Percentiles rank a stretch among this genome's conserved stretches.
Evolutionary conservation across 2,888 invertebrate genomes (phyloP).

Genomic region (Drosophila macrospina): DNA sequence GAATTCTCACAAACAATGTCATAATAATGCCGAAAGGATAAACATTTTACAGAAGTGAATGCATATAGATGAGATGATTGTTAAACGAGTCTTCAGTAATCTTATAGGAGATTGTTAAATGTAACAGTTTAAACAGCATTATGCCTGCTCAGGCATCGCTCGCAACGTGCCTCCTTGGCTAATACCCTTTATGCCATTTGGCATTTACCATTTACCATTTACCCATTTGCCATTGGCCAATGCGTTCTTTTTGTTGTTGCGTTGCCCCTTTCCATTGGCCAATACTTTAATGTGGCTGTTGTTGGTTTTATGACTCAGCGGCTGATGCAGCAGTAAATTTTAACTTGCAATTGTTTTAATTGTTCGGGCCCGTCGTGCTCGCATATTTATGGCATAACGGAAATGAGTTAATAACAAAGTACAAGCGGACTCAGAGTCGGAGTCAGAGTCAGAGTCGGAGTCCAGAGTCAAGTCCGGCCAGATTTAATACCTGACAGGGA

Average conservation of each 20-base stretch:
- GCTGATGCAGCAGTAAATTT: constrained; percentile 78
- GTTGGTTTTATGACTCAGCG: constrained; percentile 76
- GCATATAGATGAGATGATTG: constrained; percentile 17
- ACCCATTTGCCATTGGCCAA: not conserved
- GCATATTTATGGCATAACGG: constrained; percentile 81
- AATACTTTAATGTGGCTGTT: constrained; percentile 68
- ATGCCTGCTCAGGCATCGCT: constrained; percentile 17
- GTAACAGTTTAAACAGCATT: constrained; percentile 45
- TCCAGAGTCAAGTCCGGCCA: constrained; percentile 52
- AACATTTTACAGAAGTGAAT: constrained; percentile 15
- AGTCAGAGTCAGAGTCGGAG: constrained; percentile 48
- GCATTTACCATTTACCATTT: constrained; percentile 3
- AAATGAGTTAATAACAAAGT: constrained; percentile 81
- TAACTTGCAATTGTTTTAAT: constrained; percentile 79
- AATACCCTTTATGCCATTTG: constrained; percentile 22
- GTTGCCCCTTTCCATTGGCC: constrained; percentile 39
- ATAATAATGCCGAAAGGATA: constrained; percentile 23
- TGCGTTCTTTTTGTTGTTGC: not conserved
- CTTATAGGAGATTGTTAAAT: constrained; percentile 45
- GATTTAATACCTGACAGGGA: constrained; percentile 80
- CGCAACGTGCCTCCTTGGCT: constrained; percentile 6
- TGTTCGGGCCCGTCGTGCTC: constrained; percentile 76
- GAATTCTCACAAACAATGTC: constrained; percentile 16
- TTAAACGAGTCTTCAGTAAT: constrained; percentile 32
- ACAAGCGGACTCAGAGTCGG: constrained; percentile 56